Evolutionary conservation across 1,140 invertebrate genomes (phyloP), one percentile per base, ranked within the genome.

Genomic region (Ectropis grisescens): DNA sequence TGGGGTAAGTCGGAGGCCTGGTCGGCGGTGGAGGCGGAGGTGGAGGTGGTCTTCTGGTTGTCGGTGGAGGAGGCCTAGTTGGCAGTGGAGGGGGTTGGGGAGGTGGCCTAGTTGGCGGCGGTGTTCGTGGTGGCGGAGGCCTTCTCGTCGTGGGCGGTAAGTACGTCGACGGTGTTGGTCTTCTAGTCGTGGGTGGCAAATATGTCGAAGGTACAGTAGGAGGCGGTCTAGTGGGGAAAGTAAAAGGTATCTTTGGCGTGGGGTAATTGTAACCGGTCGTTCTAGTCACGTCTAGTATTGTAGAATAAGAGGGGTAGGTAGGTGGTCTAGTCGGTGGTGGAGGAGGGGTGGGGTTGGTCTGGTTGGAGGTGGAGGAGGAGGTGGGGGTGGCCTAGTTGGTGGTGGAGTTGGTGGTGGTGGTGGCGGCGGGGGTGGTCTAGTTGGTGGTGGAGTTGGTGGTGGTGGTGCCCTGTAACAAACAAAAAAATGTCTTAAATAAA

Each of bases 171-270:
- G 16, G 16, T 4, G 16, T 3, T 4, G 16, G 16, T 8, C 16
- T 19, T 19, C 3, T 3, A 4, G 16, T 19, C 3, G 25, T n/a
- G 12, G 35, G 45, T 24, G 39, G 35, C n/a, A 34, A n/a, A n/a
- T n/a, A 36, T 1, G 41, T 22, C 12, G 45, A 30, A 26, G 26
- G 25, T 27, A 28, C 10, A n/a, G 33, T 41, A 3, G 51, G 56
- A 19, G 16, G 39, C 2, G 40, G 40, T 33, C 33, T 30, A 4
- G 38, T 37, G 25, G 37, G 3, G 16, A 19, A 19, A 4, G 16
- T 19, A 8, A 19, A 19, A 4, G 16, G 16, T 3, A 19, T 8
- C 8, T 19, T 19, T 19, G 16, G 16, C 8, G 8, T 8, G 16
- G 16, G 16, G 16, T 19, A 19, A 19, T 3, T 19, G 16, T 19